These are phyloP conservation scores for Diorhabda carinulata DNA, from an alignment of 1,140 invertebrate species.

Conservation along the genomic window DNA sequence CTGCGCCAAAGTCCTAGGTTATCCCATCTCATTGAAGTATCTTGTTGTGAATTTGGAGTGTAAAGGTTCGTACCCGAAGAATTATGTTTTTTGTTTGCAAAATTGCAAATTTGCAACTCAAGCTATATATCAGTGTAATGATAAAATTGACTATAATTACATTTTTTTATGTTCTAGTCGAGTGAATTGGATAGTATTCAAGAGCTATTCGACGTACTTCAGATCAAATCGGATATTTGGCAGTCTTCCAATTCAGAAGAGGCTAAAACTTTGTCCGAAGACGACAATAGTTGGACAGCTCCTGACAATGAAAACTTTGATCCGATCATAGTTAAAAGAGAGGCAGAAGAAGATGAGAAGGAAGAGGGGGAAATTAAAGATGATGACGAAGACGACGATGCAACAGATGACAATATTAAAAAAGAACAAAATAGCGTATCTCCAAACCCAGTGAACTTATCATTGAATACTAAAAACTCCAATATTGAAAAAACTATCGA, in stretches of 20 bases:
- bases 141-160: no score
- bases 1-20: no score
- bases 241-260: constrained; percentile 51
- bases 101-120: no score
- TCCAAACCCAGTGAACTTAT: constrained; percentile 73
- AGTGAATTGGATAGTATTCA: constrained; percentile 74
- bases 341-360: constrained; percentile 50
- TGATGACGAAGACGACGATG: constrained; percentile 42
- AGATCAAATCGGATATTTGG: constrained; percentile 77
- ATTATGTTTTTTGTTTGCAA: no score
- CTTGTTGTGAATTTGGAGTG: no score
- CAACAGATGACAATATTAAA: constrained; percentile 28
- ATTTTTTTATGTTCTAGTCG: constrained; percentile 57
- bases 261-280: constrained; percentile 52
- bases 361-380: constrained; percentile 47
- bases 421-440: constrained; percentile 43
- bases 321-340: constrained; percentile 60
- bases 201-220: constrained; percentile 74
- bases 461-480: constrained; percentile 51
- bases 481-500: constrained; percentile 41
- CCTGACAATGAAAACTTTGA: constrained; percentile 53
- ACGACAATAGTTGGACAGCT: constrained; percentile 55
- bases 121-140: no score
- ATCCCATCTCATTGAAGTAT: no score
- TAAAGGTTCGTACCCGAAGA: no score